Evolutionary conservation across 2,113 vertebrate species (phyloP), one percentile per base, ranked within the genome.

Genomic region (Ahaetulla prasina): DNA sequence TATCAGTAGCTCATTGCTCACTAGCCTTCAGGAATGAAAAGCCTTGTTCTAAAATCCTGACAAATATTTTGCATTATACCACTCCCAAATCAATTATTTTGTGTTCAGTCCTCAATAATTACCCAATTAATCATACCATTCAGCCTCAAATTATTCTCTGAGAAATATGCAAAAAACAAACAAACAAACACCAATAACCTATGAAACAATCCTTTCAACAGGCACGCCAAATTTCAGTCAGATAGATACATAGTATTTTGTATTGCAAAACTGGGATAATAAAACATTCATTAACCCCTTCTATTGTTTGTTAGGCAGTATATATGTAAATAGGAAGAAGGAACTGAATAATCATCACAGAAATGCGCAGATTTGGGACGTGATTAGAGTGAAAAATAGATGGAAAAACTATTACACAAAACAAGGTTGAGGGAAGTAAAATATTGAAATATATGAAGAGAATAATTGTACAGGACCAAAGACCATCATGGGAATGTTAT

Each of bases 1-100:
- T 53, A 95, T 90, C 90, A 95, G 43, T 30, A 92, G 23, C 93
- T 93, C 93, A 85, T 0, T 57, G 49, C 88, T 92, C 74, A 93
- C 87, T 27, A 91, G 93, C 93, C 87, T 90, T 88, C 89, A 27
- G 25, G 23, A 25, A 47, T 25, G 25, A 47, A 27, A 89, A 3
- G 6, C 22, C 55, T 9, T 88, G 55, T 23, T 57, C 25, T 47
- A 85, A n/a, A 49, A 57, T 50, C 27, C 8, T 23, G 54, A 23
- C 43, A 91, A 85, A 45, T 86, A 10, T 27, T 60, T 90, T 35
- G 27, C 84, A 85, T 22, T 23, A 47, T 60, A 49, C 43, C 53
- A 85, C 10, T 20, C 47, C 80, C 30, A 8, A 57, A 1, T 55
- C 11, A 43, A 12, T 55, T 53, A 55, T 22, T 74, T 45, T 27